phyloP scores from a whole-genome alignment of 2,797 vertebrate species.

The Buphagus erythrorhynchus region DNA sequence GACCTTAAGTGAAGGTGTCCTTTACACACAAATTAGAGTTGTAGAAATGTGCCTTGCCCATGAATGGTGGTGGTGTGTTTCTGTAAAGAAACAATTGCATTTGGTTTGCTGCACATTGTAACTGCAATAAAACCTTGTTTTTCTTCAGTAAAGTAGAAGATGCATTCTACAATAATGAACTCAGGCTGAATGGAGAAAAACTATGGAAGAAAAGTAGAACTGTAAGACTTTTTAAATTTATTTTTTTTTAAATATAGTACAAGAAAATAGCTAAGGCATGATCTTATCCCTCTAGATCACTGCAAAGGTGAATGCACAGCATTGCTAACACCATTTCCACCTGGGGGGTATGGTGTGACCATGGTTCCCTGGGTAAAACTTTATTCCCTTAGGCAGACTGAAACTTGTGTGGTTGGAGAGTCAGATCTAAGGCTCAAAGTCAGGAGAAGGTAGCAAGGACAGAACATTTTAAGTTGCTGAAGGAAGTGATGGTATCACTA shows the following conservation, averaged over 20 bases:
- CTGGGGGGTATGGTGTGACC: background rate
- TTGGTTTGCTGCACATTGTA: background rate
- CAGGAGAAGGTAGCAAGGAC: background rate
- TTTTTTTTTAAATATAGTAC: background rate
- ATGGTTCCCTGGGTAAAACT: accelerated
- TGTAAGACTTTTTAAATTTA: conserved; percentile 75
- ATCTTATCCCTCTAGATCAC: background rate
- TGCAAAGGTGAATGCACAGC: background rate
- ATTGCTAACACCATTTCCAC: background rate
- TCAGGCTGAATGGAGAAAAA: conserved; percentile 92
- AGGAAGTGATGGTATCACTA: background rate
- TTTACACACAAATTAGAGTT: background rate
- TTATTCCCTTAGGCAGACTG: background rate
- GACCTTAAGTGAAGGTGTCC: background rate
- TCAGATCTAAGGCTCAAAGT: background rate
- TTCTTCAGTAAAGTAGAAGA: conserved; percentile 92
- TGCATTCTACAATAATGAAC: conserved; percentile 89
- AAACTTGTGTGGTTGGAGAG: background rate
- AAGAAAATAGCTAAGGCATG: background rate
- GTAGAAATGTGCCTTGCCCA: background rate
- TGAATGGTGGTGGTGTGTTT: background rate
- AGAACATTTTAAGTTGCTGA: background rate
- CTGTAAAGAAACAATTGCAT: background rate
- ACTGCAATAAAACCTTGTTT: conserved; percentile 54
- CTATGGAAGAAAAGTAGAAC: conserved; percentile 96